Percentiles rank a stretch among this genome's conserved stretches.
Evolutionary conservation across 2,888 invertebrate species (phyloP).

Genomic region (Aleiodes alternator): DNA sequence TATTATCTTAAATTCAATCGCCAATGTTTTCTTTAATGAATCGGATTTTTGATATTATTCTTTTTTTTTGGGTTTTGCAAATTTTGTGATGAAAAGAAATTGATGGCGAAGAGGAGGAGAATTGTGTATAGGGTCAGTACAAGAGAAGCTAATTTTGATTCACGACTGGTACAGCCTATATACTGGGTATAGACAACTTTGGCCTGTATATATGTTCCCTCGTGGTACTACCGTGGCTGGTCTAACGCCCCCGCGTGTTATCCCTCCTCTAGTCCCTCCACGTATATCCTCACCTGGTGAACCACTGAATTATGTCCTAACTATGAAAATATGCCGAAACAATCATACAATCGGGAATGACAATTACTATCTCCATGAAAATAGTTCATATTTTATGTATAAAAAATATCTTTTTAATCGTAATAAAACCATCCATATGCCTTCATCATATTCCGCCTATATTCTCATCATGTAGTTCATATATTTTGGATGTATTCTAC

Average conservation of each 20-base stretch:
- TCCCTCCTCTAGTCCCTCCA: constrained; percentile 37
- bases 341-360: not conserved
- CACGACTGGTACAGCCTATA: constrained; percentile 52
- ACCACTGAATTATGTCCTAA: constrained; percentile 29
- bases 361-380: not conserved
- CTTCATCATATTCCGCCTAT: too few species aligned
- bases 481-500: too few species aligned
- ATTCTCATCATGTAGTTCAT: too few species aligned
- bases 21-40: too few species aligned
- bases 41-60: too few species aligned
- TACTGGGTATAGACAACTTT: constrained; percentile 56
- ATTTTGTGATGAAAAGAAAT: constrained; percentile 4
- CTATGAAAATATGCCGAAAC: constrained; percentile 23
- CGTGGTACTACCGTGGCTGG: constrained; percentile 44
- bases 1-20: too few species aligned
- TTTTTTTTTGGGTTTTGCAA: not conserved
- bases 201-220: constrained; percentile 46
- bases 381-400: too few species aligned
- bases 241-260: constrained; percentile 44
- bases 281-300: constrained; percentile 31
- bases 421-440: too few species aligned
- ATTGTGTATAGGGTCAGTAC: constrained; percentile 44
- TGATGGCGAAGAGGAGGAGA: constrained; percentile 5
- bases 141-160: constrained; percentile 64
- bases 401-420: too few species aligned